phyloP scores from a whole-genome alignment of 1,140 invertebrate species.

The Trichonephila inaurata region DNA sequence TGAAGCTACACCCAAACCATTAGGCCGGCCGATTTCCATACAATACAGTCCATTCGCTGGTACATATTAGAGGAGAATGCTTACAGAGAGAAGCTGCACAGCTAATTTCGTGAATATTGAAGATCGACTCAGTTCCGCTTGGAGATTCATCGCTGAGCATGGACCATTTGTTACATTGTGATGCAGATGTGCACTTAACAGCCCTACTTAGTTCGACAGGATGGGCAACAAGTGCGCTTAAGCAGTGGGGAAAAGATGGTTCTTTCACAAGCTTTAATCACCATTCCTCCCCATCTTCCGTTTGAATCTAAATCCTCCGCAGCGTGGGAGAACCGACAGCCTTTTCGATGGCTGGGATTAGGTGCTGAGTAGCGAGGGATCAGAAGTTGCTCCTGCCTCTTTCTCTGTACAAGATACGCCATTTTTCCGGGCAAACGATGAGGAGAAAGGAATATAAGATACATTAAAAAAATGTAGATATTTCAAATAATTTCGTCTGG shows the following conservation, averaged over 20 bases:
- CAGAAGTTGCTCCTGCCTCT: slow-evolving; percentile 5
- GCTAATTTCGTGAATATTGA: slow-evolving; percentile 9
- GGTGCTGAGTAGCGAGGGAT: slow-evolving; percentile 17
- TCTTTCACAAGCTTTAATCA: slow-evolving; percentile 27
- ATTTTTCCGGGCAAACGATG: background rate
- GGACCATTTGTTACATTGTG: slow-evolving; percentile 69
- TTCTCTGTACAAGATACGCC: background rate
- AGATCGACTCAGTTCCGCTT: slow-evolving; percentile 22
- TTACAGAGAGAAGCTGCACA: background rate
- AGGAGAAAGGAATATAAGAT: background rate
- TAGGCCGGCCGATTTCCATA: background rate
- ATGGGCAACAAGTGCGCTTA: slow-evolving; percentile 68
- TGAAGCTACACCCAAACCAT: slow-evolving; percentile 15
- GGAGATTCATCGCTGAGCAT: background rate
- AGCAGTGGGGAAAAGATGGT: slow-evolving; percentile 1
- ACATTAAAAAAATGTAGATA: background rate
- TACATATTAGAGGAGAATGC: slow-evolving; percentile 32
- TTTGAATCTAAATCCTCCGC: background rate
- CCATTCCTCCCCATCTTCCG: background rate
- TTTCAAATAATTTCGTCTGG: background rate
- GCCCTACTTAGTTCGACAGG: slow-evolving; percentile 70
- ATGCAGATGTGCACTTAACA: slow-evolving; percentile 72
- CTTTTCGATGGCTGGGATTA: slow-evolving; percentile 37
- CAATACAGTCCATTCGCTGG: background rate
- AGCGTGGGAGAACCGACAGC: slow-evolving; percentile 45